Conservation (phyloP, 2,888 invertebrate genomes). For the Aleiodes leptofemur region DNA sequence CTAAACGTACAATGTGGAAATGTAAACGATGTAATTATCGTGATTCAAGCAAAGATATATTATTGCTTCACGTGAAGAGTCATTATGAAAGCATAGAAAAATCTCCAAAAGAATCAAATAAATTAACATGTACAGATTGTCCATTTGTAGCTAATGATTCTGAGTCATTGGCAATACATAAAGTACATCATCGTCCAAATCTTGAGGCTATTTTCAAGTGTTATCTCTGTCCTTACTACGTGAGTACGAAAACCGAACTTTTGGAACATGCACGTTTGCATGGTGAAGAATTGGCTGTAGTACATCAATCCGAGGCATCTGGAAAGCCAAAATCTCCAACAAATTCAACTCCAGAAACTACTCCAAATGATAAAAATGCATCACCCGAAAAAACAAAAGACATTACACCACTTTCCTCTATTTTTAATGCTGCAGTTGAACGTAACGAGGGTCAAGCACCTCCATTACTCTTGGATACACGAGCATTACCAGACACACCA, state of each 20-base stretch:
- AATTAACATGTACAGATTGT: constrained; percentile 81
- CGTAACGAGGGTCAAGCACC: constrained; percentile 62
- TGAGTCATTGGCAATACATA: constrained; percentile 80
- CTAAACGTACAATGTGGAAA: constrained; percentile 88
- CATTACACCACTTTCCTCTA: too few relatives aligned
- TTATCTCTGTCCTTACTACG: constrained; percentile 88
- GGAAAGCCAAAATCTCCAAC: constrained; percentile 51
- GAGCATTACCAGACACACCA: constrained; percentile 80
- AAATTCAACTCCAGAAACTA: constrained; percentile 51
- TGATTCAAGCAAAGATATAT: constrained; percentile 81
- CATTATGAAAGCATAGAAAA: constrained; percentile 77
- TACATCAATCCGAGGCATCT: constrained; percentile 62
- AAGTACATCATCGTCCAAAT: constrained; percentile 83
- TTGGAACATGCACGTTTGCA: constrained; percentile 70
- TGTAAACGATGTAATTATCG: constrained; percentile 93
- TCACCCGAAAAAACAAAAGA: constrained; percentile 58
- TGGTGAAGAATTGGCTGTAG: constrained; percentile 70
- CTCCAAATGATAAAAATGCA: neutral
- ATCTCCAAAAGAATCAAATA: constrained; percentile 24
- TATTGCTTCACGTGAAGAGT: constrained; percentile 81
- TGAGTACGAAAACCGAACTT: constrained; percentile 79
- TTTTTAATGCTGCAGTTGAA: constrained; percentile 47
- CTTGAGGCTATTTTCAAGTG: constrained; percentile 86
- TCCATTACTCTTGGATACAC: constrained; percentile 74
- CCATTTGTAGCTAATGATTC: constrained; percentile 82